A percentile compares a stretch with the other conserved stretches of the same genome.
Evolutionary conservation across 2,797 vertebrate species (phyloP).

Genomic region (Sebastiscus albofasciatus): DNA sequence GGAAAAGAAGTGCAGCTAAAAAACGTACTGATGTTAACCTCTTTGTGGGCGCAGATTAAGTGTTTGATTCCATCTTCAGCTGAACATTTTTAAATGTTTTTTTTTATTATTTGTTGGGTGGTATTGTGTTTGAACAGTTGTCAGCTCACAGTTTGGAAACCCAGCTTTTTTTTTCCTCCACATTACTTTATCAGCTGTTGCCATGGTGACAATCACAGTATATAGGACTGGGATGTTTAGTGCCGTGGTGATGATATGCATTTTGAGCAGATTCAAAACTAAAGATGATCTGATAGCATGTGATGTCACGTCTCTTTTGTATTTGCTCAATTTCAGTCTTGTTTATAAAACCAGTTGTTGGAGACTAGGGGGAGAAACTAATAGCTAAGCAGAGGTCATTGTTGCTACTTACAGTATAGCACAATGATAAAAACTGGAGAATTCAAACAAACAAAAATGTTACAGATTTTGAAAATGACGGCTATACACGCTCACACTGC

Average conservation of each 20-base stretch:
- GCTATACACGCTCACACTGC: not conserved
- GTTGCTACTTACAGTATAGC: not conserved
- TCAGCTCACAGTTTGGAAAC: slow-evolving; percentile 19
- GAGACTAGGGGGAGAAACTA: slow-evolving; percentile 3
- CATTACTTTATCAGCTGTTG: slow-evolving; percentile 59
- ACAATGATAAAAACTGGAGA: not conserved
- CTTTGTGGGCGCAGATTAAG: not conserved
- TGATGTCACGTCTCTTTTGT: not conserved
- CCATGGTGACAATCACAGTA: slow-evolving; percentile 59
- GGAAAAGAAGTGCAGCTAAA: not conserved
- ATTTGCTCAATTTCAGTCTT: not conserved
- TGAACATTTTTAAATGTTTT: not conserved
- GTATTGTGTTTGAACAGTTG: slow-evolving; percentile 25
- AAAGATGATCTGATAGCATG: not conserved
- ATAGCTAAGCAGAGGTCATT: not conserved
- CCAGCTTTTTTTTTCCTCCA: slow-evolving; percentile 16
- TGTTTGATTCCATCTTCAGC: slow-evolving; percentile 13
- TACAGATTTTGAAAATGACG: not conserved
- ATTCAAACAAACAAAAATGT: not conserved
- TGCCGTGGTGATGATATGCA: slow-evolving; percentile 24
- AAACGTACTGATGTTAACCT: not conserved
- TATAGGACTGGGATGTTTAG: slow-evolving; percentile 24
- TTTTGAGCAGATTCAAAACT: slow-evolving; percentile 40
- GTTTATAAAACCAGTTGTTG: not conserved
- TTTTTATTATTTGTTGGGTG: not conserved